Percentiles rank a stretch among this genome's conserved stretches.
Conservation (phyloP, 2,113 vertebrate genomes). For the Ophthalmolycus amberensis region DNA sequence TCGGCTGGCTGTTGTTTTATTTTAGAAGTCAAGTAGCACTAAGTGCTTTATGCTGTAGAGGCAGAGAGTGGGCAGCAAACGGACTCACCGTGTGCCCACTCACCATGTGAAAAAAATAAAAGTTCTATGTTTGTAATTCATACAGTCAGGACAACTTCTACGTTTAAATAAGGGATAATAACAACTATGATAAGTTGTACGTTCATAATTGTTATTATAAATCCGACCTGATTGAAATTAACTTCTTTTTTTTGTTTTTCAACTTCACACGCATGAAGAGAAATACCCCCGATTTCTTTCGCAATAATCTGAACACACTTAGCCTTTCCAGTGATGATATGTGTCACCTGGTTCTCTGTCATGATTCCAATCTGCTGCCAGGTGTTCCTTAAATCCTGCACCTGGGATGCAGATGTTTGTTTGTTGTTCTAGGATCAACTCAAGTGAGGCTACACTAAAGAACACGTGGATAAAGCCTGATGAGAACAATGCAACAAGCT, state of each 20-base stretch:
- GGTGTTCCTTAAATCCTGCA: background rate
- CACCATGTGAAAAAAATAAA: background rate
- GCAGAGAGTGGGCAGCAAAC: constrained; percentile 1
- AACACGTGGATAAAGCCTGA: background rate
- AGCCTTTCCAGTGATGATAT: background rate
- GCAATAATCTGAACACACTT: background rate
- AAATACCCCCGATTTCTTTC: background rate
- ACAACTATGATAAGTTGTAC: background rate
- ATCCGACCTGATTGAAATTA: background rate
- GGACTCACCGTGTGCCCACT: constrained; percentile 1
- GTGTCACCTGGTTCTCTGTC: background rate
- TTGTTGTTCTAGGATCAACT: background rate
- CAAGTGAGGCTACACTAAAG: background rate
- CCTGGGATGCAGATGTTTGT: background rate
- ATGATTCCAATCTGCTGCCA: background rate
- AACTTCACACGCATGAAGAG: background rate
- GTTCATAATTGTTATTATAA: background rate
- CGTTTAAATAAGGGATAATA: background rate
- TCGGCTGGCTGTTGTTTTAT: background rate
- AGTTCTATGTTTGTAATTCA: background rate
- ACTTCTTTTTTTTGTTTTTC: background rate
- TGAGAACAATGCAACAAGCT: background rate
- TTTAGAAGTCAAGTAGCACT: constrained; percentile 18
- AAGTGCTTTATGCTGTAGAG: constrained; percentile 2
- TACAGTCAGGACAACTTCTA: too few species aligned